phyloP scores from a whole-genome alignment of 2,113 vertebrate species.

The Amphilophus citrinellus region DNA sequence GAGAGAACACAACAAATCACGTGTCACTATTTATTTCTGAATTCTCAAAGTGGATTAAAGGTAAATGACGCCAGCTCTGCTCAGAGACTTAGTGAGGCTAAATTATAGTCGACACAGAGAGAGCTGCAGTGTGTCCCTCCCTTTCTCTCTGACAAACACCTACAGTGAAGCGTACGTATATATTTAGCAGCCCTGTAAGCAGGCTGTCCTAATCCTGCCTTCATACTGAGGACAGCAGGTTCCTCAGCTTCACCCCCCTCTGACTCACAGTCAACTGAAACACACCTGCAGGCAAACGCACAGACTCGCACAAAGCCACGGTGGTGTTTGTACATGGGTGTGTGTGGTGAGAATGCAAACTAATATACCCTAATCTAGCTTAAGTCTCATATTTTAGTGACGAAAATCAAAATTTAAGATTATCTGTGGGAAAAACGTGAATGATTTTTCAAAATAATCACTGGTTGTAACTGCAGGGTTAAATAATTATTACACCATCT shows the following conservation, averaged over 20 bases:
- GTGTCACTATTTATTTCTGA: neutral
- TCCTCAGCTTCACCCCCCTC: slow-evolving; percentile 20
- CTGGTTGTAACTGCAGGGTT: too few species aligned
- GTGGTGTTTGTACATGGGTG: neutral
- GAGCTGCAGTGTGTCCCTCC: neutral
- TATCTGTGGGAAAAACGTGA: too few species aligned
- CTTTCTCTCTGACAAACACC: slow-evolving; percentile 13
- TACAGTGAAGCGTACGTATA: neutral
- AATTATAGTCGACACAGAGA: neutral
- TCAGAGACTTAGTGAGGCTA: neutral
- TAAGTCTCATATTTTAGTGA: neutral
- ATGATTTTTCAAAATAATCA: too few species aligned
- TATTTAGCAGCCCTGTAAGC: slow-evolving; percentile 24
- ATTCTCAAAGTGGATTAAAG: neutral
- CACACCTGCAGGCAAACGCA: slow-evolving; percentile 32
- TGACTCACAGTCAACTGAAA: slow-evolving; percentile 42
- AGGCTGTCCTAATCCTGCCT: slow-evolving; percentile 35
- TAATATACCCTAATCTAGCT: neutral
- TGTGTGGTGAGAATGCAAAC: neutral
- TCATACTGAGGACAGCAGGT: slow-evolving; percentile 13
- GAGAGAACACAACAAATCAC: neutral
- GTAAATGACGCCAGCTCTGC: neutral
- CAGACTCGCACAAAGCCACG: neutral
- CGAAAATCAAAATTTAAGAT: neutral
- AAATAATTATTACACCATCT: too few species aligned